A percentile compares a stretch with the other conserved stretches of the same genome.
phyloP scores from a whole-genome alignment of 2,113 vertebrate genomes.

The Bubo scandiacus region DNA sequence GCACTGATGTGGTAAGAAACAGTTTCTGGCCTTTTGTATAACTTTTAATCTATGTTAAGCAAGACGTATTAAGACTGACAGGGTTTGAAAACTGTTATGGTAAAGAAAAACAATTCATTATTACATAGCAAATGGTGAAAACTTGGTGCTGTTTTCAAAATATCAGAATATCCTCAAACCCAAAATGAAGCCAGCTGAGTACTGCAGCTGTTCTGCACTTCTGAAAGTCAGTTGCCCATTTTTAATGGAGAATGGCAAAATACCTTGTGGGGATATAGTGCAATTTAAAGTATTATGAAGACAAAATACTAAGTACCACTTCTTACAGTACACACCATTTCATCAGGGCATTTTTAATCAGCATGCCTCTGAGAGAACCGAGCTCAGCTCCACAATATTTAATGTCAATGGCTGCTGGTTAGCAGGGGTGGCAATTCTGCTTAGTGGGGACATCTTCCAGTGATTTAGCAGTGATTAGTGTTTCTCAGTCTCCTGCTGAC shows the following conservation, averaged over 20 bases:
- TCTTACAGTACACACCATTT: conserved; percentile 51
- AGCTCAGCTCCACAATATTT: conserved; percentile 55
- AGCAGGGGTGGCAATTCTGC: conserved; percentile 64
- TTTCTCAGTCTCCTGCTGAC: conserved; percentile 47
- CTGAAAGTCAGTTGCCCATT: neutral
- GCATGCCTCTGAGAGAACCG: conserved; percentile 14
- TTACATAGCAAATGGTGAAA: neutral
- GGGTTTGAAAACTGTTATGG: neutral
- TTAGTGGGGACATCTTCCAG: conserved; percentile 59
- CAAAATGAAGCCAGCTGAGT: neutral
- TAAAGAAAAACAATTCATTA: neutral
- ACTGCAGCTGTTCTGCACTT: neutral
- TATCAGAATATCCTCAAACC: neutral
- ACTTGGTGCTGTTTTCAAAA: neutral
- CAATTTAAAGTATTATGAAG: conserved; percentile 52
- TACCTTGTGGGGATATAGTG: conserved; percentile 7
- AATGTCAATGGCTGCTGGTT: conserved; percentile 53
- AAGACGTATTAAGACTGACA: neutral
- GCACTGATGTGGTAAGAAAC: neutral
- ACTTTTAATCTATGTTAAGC: neutral
- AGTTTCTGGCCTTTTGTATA: neutral
- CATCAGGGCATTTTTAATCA: conserved; percentile 64
- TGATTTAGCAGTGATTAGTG: conserved; percentile 68
- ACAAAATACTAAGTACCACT: conserved; percentile 51
- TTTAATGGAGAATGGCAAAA: conserved; percentile 46